Conservation (phyloP, 1,140 invertebrate genomes). For the Frieseomelitta varia region DNA sequence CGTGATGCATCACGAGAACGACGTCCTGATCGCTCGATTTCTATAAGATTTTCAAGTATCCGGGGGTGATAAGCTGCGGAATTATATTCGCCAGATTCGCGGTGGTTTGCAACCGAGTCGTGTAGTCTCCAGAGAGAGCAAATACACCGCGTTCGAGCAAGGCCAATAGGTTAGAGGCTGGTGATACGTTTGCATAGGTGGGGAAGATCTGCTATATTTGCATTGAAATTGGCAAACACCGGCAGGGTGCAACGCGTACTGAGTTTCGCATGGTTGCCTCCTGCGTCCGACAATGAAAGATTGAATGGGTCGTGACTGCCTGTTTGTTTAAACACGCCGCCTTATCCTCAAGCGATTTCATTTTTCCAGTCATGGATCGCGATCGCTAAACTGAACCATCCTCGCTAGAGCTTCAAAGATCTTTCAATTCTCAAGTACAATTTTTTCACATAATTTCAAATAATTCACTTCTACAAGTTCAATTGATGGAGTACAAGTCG, state of each 20-base stretch:
- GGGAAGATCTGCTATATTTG: slow-evolving; percentile 70
- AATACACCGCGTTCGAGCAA: slow-evolving; percentile 51
- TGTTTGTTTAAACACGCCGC: neutral
- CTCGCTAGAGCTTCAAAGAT: neutral
- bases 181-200: slow-evolving; percentile 63
- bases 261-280: slow-evolving; percentile 10
- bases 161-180: slow-evolving; percentile 59
- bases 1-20: neutral
- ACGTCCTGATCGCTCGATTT: neutral
- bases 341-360: neutral
- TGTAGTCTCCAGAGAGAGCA: slow-evolving; percentile 49
- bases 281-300: slow-evolving; percentile 4
- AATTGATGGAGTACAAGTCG: too few species aligned
- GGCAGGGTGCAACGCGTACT: slow-evolving; percentile 29
- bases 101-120: slow-evolving; percentile 30
- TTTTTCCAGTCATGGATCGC: too few species aligned
- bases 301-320: neutral
- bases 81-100: slow-evolving; percentile 27
- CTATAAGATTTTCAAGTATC: neutral
- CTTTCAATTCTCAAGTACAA: neutral
- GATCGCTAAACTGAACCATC: neutral
- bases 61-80: slow-evolving; percentile 20
- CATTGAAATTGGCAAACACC: slow-evolving; percentile 75
- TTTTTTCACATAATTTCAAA: too few species aligned
- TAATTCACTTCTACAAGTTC: neutral